A percentile compares a stretch with the other conserved stretches of the same genome.
Evolutionary conservation across 2,113 vertebrate genomes (phyloP).

Genomic region (Scomber japonicus): DNA sequence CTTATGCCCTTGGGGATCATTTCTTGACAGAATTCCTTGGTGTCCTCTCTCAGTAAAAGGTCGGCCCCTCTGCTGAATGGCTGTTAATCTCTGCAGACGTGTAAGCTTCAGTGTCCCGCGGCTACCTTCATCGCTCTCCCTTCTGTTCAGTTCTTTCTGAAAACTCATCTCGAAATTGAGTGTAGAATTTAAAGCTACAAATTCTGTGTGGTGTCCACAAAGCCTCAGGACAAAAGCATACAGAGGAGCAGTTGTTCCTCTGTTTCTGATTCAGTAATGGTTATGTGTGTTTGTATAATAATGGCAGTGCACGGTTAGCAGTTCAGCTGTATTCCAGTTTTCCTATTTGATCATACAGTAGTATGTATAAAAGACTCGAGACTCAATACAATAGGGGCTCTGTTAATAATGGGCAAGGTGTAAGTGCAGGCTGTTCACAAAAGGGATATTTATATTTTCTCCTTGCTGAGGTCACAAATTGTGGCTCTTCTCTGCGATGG

Average conservation of each 20-base stretch:
- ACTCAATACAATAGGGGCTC: neutral
- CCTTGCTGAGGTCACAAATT: constrained; percentile 43
- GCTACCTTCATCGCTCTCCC: constrained; percentile 35
- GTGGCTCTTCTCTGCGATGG: neutral
- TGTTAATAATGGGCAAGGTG: neutral
- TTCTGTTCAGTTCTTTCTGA: constrained; percentile 37
- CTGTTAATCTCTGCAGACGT: constrained; percentile 73
- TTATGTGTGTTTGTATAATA: neutral
- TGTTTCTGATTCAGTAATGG: constrained; percentile 16
- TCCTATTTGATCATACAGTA: neutral
- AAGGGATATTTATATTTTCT: constrained; percentile 28
- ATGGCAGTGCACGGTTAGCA: neutral
- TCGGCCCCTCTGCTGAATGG: constrained; percentile 65
- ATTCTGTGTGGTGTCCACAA: constrained; percentile 15
- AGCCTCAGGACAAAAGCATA: constrained; percentile 28
- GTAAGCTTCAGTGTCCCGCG: constrained; percentile 40
- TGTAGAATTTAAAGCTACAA: constrained; percentile 25
- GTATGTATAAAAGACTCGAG: neutral
- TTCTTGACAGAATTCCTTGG: constrained; percentile 79
- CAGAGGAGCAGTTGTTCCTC: neutral
- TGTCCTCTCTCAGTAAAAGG: constrained; percentile 75
- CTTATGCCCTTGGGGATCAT: constrained; percentile 78
- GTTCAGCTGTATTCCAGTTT: constrained; percentile 1
- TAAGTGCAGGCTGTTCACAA: constrained; percentile 18
- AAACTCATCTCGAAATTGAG: constrained; percentile 48